A percentile compares a stretch with the other conserved stretches of the same genome.
Conservation (phyloP, 92 coral and sea anemone genomes). For the Ricordea florida region DNA sequence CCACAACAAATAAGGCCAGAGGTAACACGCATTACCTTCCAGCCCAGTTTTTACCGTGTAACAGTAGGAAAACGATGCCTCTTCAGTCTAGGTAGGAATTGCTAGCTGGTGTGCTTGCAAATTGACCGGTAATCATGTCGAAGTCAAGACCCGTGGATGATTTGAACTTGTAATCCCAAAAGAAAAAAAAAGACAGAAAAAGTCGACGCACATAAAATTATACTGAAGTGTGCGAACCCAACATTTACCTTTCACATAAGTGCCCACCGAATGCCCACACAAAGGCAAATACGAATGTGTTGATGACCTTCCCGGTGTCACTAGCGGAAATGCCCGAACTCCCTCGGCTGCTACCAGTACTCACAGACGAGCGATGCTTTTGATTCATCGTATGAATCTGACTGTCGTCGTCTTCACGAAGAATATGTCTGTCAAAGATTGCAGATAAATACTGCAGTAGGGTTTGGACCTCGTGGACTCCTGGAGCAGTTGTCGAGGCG, state of each 20-base stretch:
- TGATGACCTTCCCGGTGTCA: constrained; percentile 84
- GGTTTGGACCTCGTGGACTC: constrained; percentile 83
- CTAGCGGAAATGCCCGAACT: constrained; percentile 90
- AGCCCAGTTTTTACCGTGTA: too few species aligned
- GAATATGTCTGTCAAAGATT: constrained; percentile 88
- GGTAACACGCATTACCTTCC: too few species aligned
- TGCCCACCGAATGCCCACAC: constrained; percentile 99
- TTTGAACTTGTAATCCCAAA: neutral
- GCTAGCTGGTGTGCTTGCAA: too few species aligned
- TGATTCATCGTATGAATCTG: constrained; percentile 57
- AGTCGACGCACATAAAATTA: neutral
- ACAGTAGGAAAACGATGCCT: too few species aligned
- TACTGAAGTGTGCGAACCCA: neutral
- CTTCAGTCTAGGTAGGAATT: too few species aligned
- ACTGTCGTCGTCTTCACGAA: constrained; percentile 86
- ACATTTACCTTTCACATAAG: constrained; percentile 83
- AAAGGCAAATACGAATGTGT: constrained; percentile 90
- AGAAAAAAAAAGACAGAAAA: neutral
- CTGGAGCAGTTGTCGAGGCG: constrained; percentile 74
- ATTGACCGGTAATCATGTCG: too few species aligned
- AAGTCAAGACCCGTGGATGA: neutral
- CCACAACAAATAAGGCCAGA: too few species aligned
- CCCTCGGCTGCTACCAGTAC: constrained; percentile 75
- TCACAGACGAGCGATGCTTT: constrained; percentile 67
- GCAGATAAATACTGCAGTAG: constrained; percentile 83